Base-by-base conservation (phyloP, 2,888 invertebrate species). In the Amphimallon solstitiale region DNA sequence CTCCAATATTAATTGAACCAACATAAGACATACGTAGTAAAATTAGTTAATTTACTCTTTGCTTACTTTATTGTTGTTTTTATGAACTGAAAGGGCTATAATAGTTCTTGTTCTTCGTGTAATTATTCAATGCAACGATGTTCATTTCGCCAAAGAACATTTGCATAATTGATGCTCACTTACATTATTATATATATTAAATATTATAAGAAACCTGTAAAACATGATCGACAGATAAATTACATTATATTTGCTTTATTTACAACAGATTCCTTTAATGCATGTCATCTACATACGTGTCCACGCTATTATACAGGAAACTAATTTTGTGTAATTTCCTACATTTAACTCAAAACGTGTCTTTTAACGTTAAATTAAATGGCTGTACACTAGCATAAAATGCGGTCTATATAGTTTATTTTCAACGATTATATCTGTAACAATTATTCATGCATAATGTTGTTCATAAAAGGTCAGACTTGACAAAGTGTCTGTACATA, bases 121-220 rank as follows among this genome's bases (percentile, higher is more conserved):
- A 54, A 54, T 54, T 43, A 23, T 43, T 59, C 29, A 43, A 34
- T 45, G 29, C 29, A 43, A 59, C 15, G 56, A 56, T 40, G 34
- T 59, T 29, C 29, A 34, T 59, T 15, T 59, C 15, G 9, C 23
- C 6, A 21, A 43, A 59, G n/a, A 14, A 15, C 37, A 29, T 59
- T 59, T 59, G 29, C 56, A 59, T 59, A 59, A 59, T 59, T 29
- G 2, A 14, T 29, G 21, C 40, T 54, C n/a, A 38, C 54, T 12
- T 21, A 38, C 12, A 17, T 6, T 14, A 40, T 35, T 43, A 9
- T 43, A 15, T 23, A 15, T 43, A 29, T 5, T 29, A 29, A 29
- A 29, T 43, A 56, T 15, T 43, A 12, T 38, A 17, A 29, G n/a
- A 59, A 29, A 43, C 23, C 34, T 43, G 43, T 43, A 43, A 17